Conservation (phyloP, 2,113 vertebrate genomes). For the Spilogale gracilis region DNA sequence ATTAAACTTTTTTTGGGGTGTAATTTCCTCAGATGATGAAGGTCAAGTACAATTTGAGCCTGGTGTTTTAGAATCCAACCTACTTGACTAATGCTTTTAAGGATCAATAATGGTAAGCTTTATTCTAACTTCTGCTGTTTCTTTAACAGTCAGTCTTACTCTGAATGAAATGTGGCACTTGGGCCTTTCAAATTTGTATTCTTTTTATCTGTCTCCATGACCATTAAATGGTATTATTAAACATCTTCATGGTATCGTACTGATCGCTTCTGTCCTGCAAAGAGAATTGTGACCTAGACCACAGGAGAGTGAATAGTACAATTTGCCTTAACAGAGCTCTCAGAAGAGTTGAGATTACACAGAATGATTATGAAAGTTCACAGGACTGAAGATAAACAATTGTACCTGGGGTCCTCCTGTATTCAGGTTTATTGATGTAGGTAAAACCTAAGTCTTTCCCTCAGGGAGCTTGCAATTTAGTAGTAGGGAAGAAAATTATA, state of each 20-base stretch:
- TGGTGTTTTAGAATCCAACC: slow-evolving; percentile 18
- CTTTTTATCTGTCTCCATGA: slow-evolving; percentile 14
- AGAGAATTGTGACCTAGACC: neutral
- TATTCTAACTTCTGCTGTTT: slow-evolving; percentile 34
- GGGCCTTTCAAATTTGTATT: slow-evolving; percentile 30
- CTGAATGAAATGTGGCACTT: slow-evolving; percentile 42
- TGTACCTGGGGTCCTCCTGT: neutral
- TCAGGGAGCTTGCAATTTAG: slow-evolving; percentile 18
- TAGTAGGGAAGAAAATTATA: slow-evolving; percentile 7
- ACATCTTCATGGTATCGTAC: neutral
- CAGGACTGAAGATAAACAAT: neutral
- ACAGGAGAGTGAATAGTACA: neutral
- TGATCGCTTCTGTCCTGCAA: neutral
- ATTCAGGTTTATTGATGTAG: neutral
- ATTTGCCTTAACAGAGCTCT: neutral
- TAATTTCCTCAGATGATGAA: slow-evolving; percentile 45
- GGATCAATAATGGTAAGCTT: neutral
- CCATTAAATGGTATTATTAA: neutral
- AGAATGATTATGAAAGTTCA: slow-evolving; percentile 1
- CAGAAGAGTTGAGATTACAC: neutral
- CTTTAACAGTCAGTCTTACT: slow-evolving; percentile 22
- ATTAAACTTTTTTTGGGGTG: neutral
- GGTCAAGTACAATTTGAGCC: slow-evolving; percentile 35
- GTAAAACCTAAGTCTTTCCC: neutral
- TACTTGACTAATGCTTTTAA: slow-evolving; percentile 38